Evolutionary conservation across 92 coral and sea anemone genomes (phyloP), one percentile per base, ranked within the genome.

Genomic region (Parazoanthus atlanticus): DNA sequence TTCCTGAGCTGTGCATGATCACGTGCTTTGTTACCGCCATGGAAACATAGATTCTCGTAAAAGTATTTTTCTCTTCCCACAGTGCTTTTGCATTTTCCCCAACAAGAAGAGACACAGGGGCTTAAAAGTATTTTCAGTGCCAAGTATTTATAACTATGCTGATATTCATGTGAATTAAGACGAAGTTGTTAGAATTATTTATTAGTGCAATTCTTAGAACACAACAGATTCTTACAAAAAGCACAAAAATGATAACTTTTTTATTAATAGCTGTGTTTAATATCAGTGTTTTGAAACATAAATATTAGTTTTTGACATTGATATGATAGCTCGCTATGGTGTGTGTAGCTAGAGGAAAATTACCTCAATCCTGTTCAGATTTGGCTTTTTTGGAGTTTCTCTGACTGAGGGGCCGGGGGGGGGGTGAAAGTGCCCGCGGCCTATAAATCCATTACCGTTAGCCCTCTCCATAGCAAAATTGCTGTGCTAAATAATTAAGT

Each of bases 131-230:
- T 56, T 16, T 16, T 17, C 16, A 0, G 25, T 56, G 66, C 25
- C 23, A 56, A 16, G 66, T 56, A 56, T 56, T 56, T 56, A 56
- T 56, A 17, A 56, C 16, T 8, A 46, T 17, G 5, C 5, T 3
- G 25, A 56, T 16, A 21, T 0, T 1, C 2, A 16, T 56, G 5
- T 56, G 66, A 17, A 56, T 21, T 56, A 16, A 56, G 25, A 56
- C 25, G n/a, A n/a, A 81, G 81, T 54, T 36, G 79, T 72, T 70
- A 52, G 66, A 54, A 28, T 88, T 79, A 81, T 71, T 79, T 54
- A 73, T 56, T 31, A 73, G 31, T 74, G 43, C 54, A 6, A 19
- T 25, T 61, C 28, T 25, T 61, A 61, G 26, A 61, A 61, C 69
- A 16, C 25, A 56, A 56, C 6, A 56, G 65, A 15, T 56, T 56